Base-by-base conservation (phyloP, 1,140 invertebrate genomes). In the Nebria ingens region DNA sequence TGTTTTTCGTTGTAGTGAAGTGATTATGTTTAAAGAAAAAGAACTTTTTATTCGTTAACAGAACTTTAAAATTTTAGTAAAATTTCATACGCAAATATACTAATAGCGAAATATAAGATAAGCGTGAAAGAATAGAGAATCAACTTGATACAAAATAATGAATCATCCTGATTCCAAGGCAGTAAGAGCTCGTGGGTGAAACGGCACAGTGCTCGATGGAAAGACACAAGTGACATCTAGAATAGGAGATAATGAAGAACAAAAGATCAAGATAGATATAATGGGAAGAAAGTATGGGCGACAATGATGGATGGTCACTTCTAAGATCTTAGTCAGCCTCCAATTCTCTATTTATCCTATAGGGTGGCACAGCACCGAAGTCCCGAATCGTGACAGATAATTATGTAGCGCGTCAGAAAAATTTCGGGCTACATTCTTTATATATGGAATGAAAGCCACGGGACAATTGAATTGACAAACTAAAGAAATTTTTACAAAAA, bases 211-310 rank as follows among this genome's bases (percentile, higher is more conserved):
- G 15, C 17, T 45, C 40, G 40, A 45, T 45, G 17, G 17, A 45
- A 17, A 11, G 4, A 45, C 40, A 45, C 40, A 4, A 12, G 40
- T 45, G 40, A 45, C 40, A 45, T 12, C n/a, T n/a, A n/a, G n/a
- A n/a, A n/a, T n/a, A 17, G 17, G 6, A 45, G 40, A 45, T 45
- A 45, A 45, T 45, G 40, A 45, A 45, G 17, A 17, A 45, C 40
- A 45, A 45, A 45, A 45, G 40, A 45, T 45, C 40, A 45, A 9
- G 17, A 45, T 45, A 17, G 40, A 45, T 12, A 45, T 17, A 45
- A 45, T 17, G 40, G 40, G 6, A 45, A 45, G 40, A 45, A 9
- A 45, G 15, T 9, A 3, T 17, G 40, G 40, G 17, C 40, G 40
- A 45, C 40, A 45, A 45, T 45, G 40, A 45, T 45, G 40, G 40